Evolutionary conservation across 2,797 vertebrate genomes (phyloP), one percentile per base, ranked within the genome.

Genomic region (Acropternis orthonyx): DNA sequence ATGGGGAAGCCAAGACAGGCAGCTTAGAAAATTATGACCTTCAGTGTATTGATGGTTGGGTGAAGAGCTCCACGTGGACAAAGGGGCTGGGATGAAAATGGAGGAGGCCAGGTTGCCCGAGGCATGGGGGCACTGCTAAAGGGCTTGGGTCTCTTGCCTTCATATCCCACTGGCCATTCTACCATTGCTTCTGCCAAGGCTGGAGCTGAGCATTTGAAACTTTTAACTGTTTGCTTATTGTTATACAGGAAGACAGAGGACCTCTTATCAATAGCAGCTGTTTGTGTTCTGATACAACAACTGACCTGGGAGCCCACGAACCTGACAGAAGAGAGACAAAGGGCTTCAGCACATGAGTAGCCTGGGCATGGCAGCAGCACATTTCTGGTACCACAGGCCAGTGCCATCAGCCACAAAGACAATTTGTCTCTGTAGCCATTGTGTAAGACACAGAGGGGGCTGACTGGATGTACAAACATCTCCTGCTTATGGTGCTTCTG

Each of bases 21-120:
- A 91, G 66, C 44, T 82, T 84, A 72, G 94, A 86, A 92, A 96
- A 74, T 95, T 7, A 74, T 88, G 88, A 86, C 72, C 88, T 72
- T 68, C 58, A 77, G 48, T 69, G 39, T 69, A 81, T 28, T 71
- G 68, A 56, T 24, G 44, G 17, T 2, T 77, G 81, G 44, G 41
- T 48, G 84, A 67, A 68, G 67, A 85, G 27, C 56, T 77, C 46
- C 5, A 0, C 65, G 49, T 7, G 44, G 56, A 46, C 67, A 36
- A 88, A 73, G 32, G 66, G 46, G 49, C 48, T 78, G 51, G 41
- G 32, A n/a, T 36, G 81, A 66, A 92, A 72, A 71, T 27, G 63
- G 51, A 91, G 48, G 18, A 80, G 34, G 9, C 18, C 26, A n/a
- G 20, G n/a, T 8, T 56, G 22, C 34, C 49, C 22, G 26, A 14